Evolutionary conservation across 2,113 vertebrate genomes (phyloP).

Genomic region (Pollachius pollachius): DNA sequence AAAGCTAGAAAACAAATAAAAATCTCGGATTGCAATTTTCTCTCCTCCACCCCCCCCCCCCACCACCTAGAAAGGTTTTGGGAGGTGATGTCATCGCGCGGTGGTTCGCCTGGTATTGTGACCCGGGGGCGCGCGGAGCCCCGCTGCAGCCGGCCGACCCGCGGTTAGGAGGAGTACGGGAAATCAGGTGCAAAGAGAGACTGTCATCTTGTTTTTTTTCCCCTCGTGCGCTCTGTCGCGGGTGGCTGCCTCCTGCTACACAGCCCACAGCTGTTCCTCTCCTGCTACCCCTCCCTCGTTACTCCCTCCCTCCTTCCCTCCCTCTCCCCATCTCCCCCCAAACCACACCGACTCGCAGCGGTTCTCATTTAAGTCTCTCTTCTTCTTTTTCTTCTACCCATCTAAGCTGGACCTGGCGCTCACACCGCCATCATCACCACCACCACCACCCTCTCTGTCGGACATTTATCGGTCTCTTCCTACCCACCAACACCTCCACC

Average conservation of each 20-base stretch:
- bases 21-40: conserved; percentile 73
- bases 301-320: conserved; percentile 37
- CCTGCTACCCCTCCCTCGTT: conserved; percentile 52
- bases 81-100: conserved; percentile 78
- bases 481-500: conserved; percentile 50
- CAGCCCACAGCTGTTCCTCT: conserved; percentile 63
- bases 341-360: conserved; percentile 20
- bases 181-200: conserved; percentile 79
- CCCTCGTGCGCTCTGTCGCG: conserved; percentile 56
- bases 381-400: conserved; percentile 35
- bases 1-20: conserved; percentile 69
- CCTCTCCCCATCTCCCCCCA: conserved; percentile 35
- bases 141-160: conserved; percentile 59
- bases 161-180: conserved; percentile 67
- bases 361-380: conserved; percentile 57
- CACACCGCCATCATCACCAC: too few species aligned
- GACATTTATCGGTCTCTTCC: conserved; percentile 63
- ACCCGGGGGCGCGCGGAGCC: conserved; percentile 58
- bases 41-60: background rate
- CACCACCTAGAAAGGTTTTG: conserved; percentile 69
- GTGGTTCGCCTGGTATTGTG: conserved; percentile 75
- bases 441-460: conserved; percentile 23
- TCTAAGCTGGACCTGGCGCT: conserved; percentile 61
- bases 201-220: conserved; percentile 59
- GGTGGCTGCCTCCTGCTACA: conserved; percentile 68